phyloP scores from a whole-genome alignment of 37 sponge, comb jelly and placozoan genomes.

The Hormiphora californensis region DNA sequence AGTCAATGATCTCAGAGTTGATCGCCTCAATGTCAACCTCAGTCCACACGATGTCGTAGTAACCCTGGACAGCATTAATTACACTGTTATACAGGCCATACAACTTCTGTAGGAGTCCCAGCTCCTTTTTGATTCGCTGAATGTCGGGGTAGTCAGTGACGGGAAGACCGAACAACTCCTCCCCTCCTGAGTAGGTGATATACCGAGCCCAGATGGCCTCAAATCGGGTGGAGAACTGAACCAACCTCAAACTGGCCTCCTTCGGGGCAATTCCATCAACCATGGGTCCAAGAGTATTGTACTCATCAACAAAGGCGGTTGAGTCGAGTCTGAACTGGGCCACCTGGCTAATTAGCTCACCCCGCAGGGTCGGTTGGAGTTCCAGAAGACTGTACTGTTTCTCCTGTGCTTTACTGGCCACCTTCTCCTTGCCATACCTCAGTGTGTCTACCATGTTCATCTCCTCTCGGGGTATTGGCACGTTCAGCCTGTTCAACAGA shows the following conservation, averaged over 20 bases:
- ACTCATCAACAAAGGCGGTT: slow-evolving; percentile 60
- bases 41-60: slow-evolving; percentile 91
- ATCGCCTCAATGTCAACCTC: slow-evolving; percentile 95
- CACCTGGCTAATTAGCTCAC: slow-evolving; percentile 61
- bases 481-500: slow-evolving; percentile 65
- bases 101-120: slow-evolving; percentile 89
- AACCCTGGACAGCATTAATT: slow-evolving; percentile 76
- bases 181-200: slow-evolving; percentile 88
- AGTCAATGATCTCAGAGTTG: slow-evolving; percentile 86
- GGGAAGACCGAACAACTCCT: slow-evolving; percentile 85
- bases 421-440: slow-evolving; percentile 81
- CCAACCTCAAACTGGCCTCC: slow-evolving; percentile 48
- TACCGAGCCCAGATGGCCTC: slow-evolving; percentile 58
- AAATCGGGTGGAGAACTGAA: slow-evolving; percentile 35
- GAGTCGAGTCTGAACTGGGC: slow-evolving; percentile 60
- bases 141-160: slow-evolving; percentile 84
- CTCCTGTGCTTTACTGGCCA: slow-evolving; percentile 60
- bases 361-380: slow-evolving; percentile 69
- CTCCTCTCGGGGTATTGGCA: slow-evolving; percentile 77
- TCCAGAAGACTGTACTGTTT: slow-evolving; percentile 65
- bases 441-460: slow-evolving; percentile 89
- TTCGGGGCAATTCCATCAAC: slow-evolving; percentile 51
- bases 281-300: slow-evolving; percentile 57
- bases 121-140: slow-evolving; percentile 66
- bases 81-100: slow-evolving; percentile 87